A percentile compares a stretch with the other conserved stretches of the same genome.
Evolutionary conservation across 2,888 invertebrate genomes (phyloP).

Genomic region (Acrocyrtus sp.): DNA sequence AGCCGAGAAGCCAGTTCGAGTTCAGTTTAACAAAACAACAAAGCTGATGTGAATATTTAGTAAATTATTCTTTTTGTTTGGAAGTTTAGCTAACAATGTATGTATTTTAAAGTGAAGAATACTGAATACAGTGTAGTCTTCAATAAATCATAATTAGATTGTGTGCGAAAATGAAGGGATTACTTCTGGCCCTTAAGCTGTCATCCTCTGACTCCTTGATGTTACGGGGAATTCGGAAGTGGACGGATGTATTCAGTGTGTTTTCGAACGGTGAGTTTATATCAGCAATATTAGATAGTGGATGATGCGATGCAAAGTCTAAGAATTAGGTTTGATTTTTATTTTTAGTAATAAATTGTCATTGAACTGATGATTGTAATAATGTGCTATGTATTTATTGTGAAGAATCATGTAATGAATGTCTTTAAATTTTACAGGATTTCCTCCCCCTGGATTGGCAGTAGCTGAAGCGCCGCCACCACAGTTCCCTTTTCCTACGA

Average conservation of each 20-base stretch:
- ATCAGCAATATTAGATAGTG: neutral
- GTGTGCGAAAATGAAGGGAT: slow-evolving; percentile 32
- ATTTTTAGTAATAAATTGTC: neutral
- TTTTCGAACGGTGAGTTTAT: slow-evolving; percentile 24
- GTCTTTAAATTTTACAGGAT: slow-evolving; percentile 22
- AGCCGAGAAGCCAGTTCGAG: no score
- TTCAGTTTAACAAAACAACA: no score
- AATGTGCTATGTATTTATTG: no score
- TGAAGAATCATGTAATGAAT: neutral
- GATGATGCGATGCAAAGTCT: neutral
- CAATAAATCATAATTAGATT: no score
- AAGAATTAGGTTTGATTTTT: no score
- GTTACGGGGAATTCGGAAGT: slow-evolving; percentile 24
- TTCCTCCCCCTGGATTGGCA: slow-evolving; percentile 32
- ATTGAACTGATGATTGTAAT: neutral
- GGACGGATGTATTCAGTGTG: slow-evolving; percentile 35
- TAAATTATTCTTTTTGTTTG: no score
- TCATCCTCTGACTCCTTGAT: slow-evolving; percentile 18
- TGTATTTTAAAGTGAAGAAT: no score
- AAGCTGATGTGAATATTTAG: no score
- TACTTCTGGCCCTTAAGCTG: slow-evolving; percentile 9
- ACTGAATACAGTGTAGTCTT: no score
- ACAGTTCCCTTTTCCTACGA: neutral
- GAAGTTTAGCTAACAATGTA: no score
- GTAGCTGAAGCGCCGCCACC: slow-evolving; percentile 20